A percentile compares a stretch with the other conserved stretches of the same genome.
Evolutionary conservation across 2,888 invertebrate species (phyloP).

Genomic region (Aphodius sticticus): DNA sequence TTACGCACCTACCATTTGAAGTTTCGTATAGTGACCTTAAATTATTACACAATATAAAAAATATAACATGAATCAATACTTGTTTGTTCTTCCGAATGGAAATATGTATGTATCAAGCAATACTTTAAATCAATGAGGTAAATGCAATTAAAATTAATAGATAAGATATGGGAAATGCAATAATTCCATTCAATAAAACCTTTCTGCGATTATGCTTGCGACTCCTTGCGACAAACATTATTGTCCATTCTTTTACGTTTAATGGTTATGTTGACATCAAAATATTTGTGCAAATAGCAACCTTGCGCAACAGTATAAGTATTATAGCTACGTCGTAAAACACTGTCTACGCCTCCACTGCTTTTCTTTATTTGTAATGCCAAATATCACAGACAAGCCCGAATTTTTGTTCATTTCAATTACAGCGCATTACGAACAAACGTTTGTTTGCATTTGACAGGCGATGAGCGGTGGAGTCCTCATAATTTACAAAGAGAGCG

Average conservation of each 20-base stretch:
- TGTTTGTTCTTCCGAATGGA: neutral
- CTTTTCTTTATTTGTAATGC: neutral
- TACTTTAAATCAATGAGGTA: neutral
- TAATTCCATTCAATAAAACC: neutral
- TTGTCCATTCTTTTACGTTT: neutral
- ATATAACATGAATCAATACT: neutral
- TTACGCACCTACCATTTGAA: no score
- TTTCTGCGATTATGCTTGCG: neutral
- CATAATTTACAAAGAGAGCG: no score
- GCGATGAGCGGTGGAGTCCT: no score
- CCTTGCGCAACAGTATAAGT: neutral
- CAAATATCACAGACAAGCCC: neutral
- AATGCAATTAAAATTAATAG: neutral
- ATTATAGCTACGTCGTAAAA: neutral
- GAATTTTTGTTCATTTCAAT: neutral
- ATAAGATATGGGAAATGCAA: neutral
- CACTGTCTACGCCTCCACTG: neutral
- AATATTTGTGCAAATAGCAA: conserved; percentile 4
- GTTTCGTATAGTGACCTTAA: no score
- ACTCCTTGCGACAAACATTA: neutral
- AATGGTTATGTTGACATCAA: neutral
- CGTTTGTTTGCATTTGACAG: neutral
- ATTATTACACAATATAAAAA: no score
- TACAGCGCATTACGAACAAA: neutral
- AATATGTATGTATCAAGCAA: neutral